Conservation (phyloP, 2,888 invertebrate species). For the Aspidiotus rigidus region DNA sequence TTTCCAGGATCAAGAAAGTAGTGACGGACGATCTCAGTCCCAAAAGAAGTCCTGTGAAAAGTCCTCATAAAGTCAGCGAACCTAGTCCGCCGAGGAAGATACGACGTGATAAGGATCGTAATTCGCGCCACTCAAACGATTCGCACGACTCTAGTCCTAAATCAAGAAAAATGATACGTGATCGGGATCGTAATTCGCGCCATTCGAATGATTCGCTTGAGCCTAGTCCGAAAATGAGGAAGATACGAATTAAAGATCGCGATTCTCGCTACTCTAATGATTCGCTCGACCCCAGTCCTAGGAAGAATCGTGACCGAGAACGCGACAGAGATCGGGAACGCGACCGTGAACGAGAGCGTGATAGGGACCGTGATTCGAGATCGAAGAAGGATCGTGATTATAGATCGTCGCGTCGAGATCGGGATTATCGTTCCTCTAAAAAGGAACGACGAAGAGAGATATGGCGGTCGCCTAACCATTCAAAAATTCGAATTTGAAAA, state of each 20-base stretch:
- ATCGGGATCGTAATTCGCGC: conserved; percentile 8
- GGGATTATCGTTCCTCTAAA: conserved; percentile 12
- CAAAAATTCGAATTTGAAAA: not conserved
- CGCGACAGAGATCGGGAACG: not conserved
- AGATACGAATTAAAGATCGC: too few species aligned
- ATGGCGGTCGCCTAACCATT: not conserved
- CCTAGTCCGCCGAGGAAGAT: conserved; percentile 3
- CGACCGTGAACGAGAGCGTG: conserved; percentile 1
- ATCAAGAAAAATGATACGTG: not conserved
- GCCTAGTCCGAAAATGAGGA: not conserved
- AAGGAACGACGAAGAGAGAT: not conserved
- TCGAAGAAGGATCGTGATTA: conserved; percentile 19
- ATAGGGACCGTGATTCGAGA: conserved; percentile 7
- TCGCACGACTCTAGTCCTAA: not conserved
- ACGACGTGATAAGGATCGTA: not conserved
- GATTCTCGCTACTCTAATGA: too few species aligned
- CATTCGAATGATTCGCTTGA: not conserved
- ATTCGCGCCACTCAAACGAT: not conserved
- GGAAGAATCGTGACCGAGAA: not conserved
- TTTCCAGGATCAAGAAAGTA: not conserved
- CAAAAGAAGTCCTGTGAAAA: not conserved
- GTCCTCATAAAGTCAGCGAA: not conserved
- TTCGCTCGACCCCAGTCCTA: not conserved
- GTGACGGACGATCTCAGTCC: not conserved
- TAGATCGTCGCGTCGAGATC: conserved; percentile 12